Conservation (phyloP, 2,888 invertebrate species). For the Phyllotreta cruciferae region DNA sequence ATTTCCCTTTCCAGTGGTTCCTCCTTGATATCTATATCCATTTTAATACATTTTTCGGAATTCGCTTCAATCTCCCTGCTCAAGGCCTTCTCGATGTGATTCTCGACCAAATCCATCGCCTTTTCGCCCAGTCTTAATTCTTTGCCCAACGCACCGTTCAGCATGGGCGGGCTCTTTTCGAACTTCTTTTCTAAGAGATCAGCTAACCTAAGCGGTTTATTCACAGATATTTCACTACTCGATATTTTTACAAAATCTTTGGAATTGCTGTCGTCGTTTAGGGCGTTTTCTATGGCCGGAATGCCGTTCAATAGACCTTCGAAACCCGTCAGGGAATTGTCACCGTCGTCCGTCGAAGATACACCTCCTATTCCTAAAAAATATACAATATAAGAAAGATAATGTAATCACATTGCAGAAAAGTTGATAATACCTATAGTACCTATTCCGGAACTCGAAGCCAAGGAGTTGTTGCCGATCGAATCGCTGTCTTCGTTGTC, state of each 20-base stretch:
- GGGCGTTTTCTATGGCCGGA: conserved; percentile 63
- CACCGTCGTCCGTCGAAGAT: conserved; percentile 63
- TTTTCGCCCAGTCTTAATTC: conserved; percentile 67
- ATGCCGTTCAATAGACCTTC: conserved; percentile 70
- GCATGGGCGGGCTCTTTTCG: conserved; percentile 65
- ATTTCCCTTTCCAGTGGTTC: conserved; percentile 39
- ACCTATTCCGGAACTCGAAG: conserved; percentile 64
- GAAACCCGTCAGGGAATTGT: conserved; percentile 68
- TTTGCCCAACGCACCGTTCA: conserved; percentile 64
- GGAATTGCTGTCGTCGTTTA: conserved; percentile 63
- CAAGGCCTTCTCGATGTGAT: conserved; percentile 65
- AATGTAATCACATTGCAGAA: too few species aligned
- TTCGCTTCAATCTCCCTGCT: conserved; percentile 50
- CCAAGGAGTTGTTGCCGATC: conserved; percentile 64
- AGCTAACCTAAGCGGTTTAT: conserved; percentile 78
- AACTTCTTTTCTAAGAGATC: conserved; percentile 83
- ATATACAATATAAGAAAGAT: not conserved
- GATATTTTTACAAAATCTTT: conserved; percentile 59
- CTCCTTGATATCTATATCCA: conserved; percentile 35
- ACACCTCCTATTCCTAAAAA: conserved; percentile 60
- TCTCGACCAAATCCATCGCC: conserved; percentile 66
- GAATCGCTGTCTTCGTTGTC: conserved; percentile 62
- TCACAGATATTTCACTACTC: conserved; percentile 56
- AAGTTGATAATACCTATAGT: conserved; percentile 21
- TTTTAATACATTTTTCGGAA: conserved; percentile 34